A percentile compares a stretch with the other conserved stretches of the same genome.
These are phyloP conservation scores for Hyaena hyaena DNA, from an alignment of 2,113 vertebrate genomes.

Conservation along the genomic window DNA sequence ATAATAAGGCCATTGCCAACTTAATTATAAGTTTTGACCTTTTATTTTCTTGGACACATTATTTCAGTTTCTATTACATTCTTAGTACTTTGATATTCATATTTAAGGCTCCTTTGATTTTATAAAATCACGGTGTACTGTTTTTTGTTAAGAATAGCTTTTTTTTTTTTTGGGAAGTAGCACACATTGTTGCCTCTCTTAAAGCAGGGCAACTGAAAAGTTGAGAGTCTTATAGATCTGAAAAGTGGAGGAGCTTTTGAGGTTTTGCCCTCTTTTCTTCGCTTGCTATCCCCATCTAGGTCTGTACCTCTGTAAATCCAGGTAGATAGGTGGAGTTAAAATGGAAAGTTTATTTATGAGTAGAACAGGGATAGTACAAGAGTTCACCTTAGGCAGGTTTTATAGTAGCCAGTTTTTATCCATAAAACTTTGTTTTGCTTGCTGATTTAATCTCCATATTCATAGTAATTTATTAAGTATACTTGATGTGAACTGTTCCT, in stretches of 20 bases:
- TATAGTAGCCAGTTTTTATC: not conserved
- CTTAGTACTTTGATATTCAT: not conserved
- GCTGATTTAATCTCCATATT: conserved; percentile 9
- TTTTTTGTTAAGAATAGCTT: not conserved
- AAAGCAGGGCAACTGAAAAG: not conserved
- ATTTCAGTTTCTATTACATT: conserved; percentile 53
- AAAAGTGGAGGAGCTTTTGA: not conserved
- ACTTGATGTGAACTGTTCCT: not conserved
- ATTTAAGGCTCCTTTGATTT: conserved; percentile 40
- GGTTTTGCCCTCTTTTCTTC: not conserved
- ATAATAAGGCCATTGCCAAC: not conserved
- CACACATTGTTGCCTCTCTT: not conserved
- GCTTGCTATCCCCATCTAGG: not conserved
- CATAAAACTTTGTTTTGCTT: conserved; percentile 7
- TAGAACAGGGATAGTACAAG: not conserved
- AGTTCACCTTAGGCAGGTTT: not conserved
- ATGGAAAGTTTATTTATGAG: not conserved
- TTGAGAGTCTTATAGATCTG: not conserved
- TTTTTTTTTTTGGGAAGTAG: conserved; percentile 4
- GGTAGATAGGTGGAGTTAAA: not conserved
- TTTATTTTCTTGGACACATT: conserved; percentile 38
- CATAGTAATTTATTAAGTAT: conserved; percentile 11
- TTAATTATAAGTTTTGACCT: conserved; percentile 18
- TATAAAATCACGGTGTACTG: not conserved
- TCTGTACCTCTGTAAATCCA: not conserved